Evolutionary conservation across 2,113 vertebrate genomes (phyloP).

Genomic region (Lophotis ruficrista): DNA sequence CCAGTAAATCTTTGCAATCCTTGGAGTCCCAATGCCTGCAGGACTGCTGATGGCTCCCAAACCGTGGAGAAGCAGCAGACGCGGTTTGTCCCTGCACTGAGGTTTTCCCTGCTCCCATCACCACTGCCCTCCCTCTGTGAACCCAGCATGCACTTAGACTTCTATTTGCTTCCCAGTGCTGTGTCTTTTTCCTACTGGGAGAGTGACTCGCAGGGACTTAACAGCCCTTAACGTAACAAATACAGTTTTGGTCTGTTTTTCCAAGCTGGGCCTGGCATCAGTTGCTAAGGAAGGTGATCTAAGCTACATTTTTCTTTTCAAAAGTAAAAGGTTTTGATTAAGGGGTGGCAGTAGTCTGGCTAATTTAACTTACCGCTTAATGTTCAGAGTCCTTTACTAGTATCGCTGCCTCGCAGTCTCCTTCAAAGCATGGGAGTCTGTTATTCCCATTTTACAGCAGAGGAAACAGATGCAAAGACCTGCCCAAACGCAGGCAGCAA

Average conservation of each 20-base stretch:
- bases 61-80: neutral
- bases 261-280: neutral
- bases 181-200: neutral
- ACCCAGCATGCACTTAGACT: neutral
- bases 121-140: neutral
- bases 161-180: neutral
- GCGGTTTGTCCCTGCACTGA: accelerated
- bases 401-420: neutral
- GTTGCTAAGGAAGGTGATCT: neutral
- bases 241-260: neutral
- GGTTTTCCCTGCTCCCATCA: neutral
- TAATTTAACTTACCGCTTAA: neutral
- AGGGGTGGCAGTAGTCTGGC: neutral
- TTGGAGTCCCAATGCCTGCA: neutral
- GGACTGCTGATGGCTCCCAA: neutral
- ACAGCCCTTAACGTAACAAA: neutral
- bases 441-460: slow-evolving; percentile 46
- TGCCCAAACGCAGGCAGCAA: slow-evolving; percentile 43
- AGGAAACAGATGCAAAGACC: slow-evolving; percentile 68
- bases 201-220: neutral
- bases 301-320: neutral
- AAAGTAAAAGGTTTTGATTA: neutral
- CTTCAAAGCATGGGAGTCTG: slow-evolving; percentile 21
- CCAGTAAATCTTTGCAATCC: neutral
- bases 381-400: neutral